These are phyloP conservation scores for Pantherophis vulpinus DNA, from an alignment of 2,797 vertebrate species.

Conservation along the genomic window DNA sequence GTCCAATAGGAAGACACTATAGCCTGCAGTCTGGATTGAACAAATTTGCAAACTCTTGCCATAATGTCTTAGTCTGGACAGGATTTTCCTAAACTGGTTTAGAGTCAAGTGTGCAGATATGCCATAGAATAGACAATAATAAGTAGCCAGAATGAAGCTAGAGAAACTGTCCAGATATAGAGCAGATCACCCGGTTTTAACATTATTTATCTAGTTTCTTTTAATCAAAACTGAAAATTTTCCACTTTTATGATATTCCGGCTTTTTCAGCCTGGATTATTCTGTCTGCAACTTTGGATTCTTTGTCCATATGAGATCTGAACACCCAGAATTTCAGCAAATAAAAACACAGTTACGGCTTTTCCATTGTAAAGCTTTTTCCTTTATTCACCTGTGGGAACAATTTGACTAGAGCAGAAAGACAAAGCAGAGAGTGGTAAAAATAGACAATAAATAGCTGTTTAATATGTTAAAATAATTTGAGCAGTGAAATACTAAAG, in stretches of 20 bases:
- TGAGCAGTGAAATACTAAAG: constrained; percentile 62
- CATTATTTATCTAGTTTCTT: neutral
- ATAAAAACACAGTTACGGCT: constrained; percentile 50
- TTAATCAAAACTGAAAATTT: constrained; percentile 25
- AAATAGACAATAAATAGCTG: constrained; percentile 66
- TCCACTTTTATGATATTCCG: neutral
- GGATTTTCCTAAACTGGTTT: neutral
- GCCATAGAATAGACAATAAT: neutral
- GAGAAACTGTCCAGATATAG: neutral
- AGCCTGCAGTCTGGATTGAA: neutral
- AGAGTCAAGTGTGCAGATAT: neutral
- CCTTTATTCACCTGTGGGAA: constrained; percentile 54
- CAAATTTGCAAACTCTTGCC: neutral
- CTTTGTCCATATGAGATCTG: constrained; percentile 4
- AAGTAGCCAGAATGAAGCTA: neutral
- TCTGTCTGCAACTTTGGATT: constrained; percentile 22
- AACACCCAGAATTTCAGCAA: constrained; percentile 18
- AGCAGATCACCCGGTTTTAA: neutral
- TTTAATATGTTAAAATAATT: constrained; percentile 60
- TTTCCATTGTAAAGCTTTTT: constrained; percentile 40
- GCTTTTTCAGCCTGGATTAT: constrained; percentile 32
- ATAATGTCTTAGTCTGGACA: neutral
- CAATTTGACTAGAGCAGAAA: constrained; percentile 49
- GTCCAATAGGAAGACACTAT: neutral
- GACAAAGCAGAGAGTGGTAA: constrained; percentile 29